phyloP scores from a whole-genome alignment of 2,888 invertebrate genomes.

The Toxonevra muliebris region DNA sequence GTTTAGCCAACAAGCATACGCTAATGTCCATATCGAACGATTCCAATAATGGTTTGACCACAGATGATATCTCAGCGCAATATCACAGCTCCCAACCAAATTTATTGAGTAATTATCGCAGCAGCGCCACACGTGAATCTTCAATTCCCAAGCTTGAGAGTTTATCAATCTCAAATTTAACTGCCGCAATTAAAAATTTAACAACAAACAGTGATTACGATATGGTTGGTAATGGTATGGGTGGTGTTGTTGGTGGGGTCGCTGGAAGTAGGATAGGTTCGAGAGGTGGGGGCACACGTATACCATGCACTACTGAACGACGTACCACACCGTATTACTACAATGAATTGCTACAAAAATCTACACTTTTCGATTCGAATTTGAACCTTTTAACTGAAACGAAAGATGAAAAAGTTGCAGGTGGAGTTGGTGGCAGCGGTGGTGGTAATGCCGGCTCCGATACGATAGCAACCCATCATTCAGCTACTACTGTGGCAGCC shows the following conservation, averaged over 20 bases:
- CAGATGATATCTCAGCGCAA: slow-evolving; percentile 44
- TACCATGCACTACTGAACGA: slow-evolving; percentile 50
- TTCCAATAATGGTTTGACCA: slow-evolving; percentile 35
- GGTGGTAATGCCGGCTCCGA: not conserved
- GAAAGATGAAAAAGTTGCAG: slow-evolving; percentile 38
- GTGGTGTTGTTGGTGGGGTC: not conserved
- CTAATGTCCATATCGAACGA: slow-evolving; percentile 28
- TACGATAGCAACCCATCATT: slow-evolving; percentile 8
- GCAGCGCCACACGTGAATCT: slow-evolving; percentile 14
- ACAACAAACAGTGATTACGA: slow-evolving; percentile 24
- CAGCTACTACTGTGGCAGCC: slow-evolving; percentile 34
- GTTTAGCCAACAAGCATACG: slow-evolving; percentile 46
- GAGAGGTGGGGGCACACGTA: slow-evolving; percentile 33
- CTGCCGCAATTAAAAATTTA: slow-evolving; percentile 39
- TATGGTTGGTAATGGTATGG: not conserved
- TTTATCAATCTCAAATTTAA: slow-evolving; percentile 51
- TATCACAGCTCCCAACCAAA: slow-evolving; percentile 60
- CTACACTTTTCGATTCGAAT: slow-evolving; percentile 62
- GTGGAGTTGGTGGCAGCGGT: slow-evolving; percentile 7
- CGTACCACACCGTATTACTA: slow-evolving; percentile 64
- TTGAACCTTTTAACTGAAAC: slow-evolving; percentile 58
- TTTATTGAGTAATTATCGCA: slow-evolving; percentile 44
- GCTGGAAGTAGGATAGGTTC: not conserved
- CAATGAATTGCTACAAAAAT: slow-evolving; percentile 59
- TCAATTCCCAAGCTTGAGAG: slow-evolving; percentile 44